These are phyloP conservation scores for Oligia fasciuncula DNA, from an alignment of 2,888 invertebrate species.

Conservation along the genomic window DNA sequence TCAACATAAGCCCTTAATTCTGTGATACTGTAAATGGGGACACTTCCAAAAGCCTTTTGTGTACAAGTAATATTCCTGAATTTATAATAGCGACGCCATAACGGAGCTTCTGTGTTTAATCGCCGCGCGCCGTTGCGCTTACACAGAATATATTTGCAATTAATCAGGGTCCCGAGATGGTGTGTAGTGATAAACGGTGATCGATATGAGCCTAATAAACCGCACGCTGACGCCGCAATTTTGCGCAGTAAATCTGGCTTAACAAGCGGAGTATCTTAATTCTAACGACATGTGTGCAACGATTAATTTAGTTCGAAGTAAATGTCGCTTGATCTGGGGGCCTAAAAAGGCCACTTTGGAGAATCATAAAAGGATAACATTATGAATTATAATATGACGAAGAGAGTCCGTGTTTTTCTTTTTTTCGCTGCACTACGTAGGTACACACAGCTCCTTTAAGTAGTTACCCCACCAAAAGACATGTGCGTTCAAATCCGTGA, in stretches of 20 bases:
- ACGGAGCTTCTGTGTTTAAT: constrained; percentile 18
- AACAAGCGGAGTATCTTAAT: constrained; percentile 17
- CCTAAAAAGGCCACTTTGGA: no score
- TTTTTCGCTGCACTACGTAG: no score
- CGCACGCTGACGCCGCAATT: constrained; percentile 1
- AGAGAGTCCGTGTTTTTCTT: no score
- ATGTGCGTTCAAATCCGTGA: no score
- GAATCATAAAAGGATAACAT: no score
- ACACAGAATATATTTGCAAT: constrained; percentile 49
- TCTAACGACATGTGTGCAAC: constrained; percentile 7
- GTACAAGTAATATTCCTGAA: neutral
- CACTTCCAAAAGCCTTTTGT: neutral
- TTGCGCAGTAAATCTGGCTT: constrained; percentile 32
- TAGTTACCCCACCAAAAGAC: no score
- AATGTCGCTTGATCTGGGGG: neutral
- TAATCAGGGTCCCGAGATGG: constrained; percentile 42
- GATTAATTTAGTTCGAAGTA: constrained; percentile 13
- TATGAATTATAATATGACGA: no score
- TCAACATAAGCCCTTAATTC: neutral
- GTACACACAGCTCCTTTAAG: no score
- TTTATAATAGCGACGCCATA: neutral
- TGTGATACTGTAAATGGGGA: neutral
- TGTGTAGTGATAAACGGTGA: constrained; percentile 44
- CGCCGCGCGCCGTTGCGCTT: constrained; percentile 16
- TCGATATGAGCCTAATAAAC: constrained; percentile 43